A percentile compares a stretch with the other conserved stretches of the same genome.
Evolutionary conservation across 2,888 invertebrate genomes (phyloP).

Genomic region (Drymonia ruficornis): DNA sequence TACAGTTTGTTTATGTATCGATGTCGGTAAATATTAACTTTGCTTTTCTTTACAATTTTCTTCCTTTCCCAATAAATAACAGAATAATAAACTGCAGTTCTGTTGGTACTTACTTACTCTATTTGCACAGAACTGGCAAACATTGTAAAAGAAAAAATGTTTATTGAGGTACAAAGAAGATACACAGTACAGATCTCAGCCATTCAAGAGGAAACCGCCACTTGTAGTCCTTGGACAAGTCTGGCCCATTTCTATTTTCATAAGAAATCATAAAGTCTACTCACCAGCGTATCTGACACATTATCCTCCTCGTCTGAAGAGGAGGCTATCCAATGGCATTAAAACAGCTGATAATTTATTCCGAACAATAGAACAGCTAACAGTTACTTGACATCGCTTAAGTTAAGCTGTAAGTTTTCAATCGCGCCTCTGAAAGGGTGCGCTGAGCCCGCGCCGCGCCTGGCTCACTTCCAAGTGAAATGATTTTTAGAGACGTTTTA

Average conservation of each 20-base stretch:
- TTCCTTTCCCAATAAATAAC: background rate
- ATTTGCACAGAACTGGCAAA: background rate
- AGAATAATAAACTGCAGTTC: background rate
- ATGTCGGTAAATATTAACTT: background rate
- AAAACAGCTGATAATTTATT: background rate
- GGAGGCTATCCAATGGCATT: too few species aligned
- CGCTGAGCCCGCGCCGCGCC: background rate
- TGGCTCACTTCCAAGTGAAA: conserved; percentile 1
- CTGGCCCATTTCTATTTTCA: too few species aligned
- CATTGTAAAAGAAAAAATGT: too few species aligned
- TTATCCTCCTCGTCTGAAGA: background rate
- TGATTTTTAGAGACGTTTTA: too few species aligned
- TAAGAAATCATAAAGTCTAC: too few species aligned
- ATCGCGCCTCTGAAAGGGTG: conserved; percentile 1
- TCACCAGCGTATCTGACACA: background rate
- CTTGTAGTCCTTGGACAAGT: too few species aligned
- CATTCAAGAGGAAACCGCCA: too few species aligned
- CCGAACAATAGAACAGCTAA: background rate
- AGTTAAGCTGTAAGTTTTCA: conserved; percentile 1
- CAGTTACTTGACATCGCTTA: background rate
- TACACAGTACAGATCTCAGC: too few species aligned
- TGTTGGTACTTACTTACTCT: background rate
- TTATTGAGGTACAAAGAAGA: too few species aligned
- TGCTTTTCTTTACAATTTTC: background rate
- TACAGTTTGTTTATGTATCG: background rate